Evolutionary conservation across 1,140 invertebrate species (phyloP).

Genomic region (Coptotermes formosanus): DNA sequence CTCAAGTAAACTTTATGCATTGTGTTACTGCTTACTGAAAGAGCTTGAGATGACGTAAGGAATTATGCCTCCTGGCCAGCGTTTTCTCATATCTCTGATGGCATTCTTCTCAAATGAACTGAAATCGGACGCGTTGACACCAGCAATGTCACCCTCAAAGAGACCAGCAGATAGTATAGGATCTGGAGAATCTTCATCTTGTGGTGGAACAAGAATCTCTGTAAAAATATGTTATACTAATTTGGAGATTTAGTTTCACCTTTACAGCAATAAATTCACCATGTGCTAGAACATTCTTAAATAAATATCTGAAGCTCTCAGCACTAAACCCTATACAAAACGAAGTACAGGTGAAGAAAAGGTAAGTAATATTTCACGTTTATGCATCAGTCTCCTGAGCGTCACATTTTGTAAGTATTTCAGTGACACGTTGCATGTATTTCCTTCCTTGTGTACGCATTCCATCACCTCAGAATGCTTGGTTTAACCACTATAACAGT

Average conservation of each 20-base stretch:
- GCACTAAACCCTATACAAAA: too few species aligned
- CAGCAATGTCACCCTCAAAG: slow-evolving; percentile 45
- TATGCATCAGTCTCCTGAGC: too few species aligned
- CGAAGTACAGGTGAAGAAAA: too few species aligned
- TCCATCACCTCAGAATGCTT: too few species aligned
- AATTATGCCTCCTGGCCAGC: slow-evolving; percentile 44
- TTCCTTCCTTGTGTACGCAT: too few species aligned
- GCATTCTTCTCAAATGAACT: neutral
- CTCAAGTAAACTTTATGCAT: too few species aligned
- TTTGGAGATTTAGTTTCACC: neutral
- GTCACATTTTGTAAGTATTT: too few species aligned
- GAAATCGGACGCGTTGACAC: slow-evolving; percentile 27
- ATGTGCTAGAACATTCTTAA: neutral
- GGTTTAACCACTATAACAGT: too few species aligned
- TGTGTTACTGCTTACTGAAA: slow-evolving; percentile 40
- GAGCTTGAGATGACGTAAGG: slow-evolving; percentile 46
- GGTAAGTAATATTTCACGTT: too few species aligned
- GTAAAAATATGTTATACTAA: slow-evolving; percentile 2
- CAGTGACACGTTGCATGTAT: too few species aligned
- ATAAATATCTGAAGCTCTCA: neutral
- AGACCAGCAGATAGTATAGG: slow-evolving; percentile 45
- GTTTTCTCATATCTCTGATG: slow-evolving; percentile 35
- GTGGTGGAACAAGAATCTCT: slow-evolving; percentile 26
- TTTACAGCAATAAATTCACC: neutral
- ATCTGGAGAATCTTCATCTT: slow-evolving; percentile 29